These are phyloP conservation scores for Hirtodrosophila alboralis DNA, from an alignment of 2,888 invertebrate genomes.

Conservation along the genomic window DNA sequence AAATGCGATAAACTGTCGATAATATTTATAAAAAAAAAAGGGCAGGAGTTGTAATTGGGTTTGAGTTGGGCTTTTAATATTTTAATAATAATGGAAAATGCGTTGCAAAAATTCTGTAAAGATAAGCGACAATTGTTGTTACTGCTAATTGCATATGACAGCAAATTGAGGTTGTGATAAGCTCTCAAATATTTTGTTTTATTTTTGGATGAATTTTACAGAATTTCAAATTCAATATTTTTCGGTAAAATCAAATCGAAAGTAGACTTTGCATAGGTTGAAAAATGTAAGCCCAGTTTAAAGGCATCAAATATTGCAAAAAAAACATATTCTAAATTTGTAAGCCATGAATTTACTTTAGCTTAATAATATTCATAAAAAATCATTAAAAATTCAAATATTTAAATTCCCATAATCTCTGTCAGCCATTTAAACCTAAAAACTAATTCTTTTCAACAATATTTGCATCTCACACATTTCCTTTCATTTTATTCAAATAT, in stretches of 20 bases:
- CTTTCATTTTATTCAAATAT: background rate
- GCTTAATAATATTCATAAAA: no score
- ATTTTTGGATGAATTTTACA: no score
- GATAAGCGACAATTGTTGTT: conserved; percentile 5
- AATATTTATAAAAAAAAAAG: conserved; percentile 2
- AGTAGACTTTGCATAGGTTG: no score
- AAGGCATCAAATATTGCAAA: no score
- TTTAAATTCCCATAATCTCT: no score
- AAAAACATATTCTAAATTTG: no score
- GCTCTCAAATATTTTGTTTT: conserved; percentile 2
- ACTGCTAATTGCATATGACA: conserved; percentile 16
- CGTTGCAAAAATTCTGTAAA: background rate
- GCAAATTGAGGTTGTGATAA: conserved; percentile 14
- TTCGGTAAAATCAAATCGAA: no score
- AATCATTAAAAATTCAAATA: no score
- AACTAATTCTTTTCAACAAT: background rate
- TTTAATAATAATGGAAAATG: conserved; percentile 6
- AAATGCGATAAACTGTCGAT: conserved; percentile 19
- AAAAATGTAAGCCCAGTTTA: no score
- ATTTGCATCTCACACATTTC: no score
- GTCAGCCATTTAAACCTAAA: background rate
- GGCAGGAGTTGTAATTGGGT: background rate
- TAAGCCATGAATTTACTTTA: no score
- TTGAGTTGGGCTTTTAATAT: background rate
- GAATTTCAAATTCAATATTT: no score